These are phyloP conservation scores for Phylloscopus collybita DNA, from an alignment of 2,797 vertebrate species.

Conservation along the genomic window DNA sequence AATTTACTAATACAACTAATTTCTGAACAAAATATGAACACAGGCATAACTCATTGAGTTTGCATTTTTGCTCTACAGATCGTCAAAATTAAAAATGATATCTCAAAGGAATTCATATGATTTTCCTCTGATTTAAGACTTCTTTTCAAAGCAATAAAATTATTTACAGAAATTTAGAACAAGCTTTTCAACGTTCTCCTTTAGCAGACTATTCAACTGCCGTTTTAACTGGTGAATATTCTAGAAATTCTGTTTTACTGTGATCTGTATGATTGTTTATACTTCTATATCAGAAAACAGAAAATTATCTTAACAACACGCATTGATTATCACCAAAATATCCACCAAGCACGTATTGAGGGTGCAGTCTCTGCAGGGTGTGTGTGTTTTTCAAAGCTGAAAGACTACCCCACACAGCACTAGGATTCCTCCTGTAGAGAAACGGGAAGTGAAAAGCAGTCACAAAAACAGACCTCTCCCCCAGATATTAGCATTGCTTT, in stretches of 20 bases:
- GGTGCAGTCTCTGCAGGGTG: background rate
- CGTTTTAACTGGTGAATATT: background rate
- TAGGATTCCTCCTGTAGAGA: background rate
- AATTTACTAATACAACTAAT: background rate
- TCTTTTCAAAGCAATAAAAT: background rate
- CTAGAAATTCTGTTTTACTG: background rate
- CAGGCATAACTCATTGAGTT: background rate
- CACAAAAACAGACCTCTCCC: background rate
- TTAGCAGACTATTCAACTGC: background rate
- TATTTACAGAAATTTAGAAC: background rate
- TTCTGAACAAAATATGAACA: background rate
- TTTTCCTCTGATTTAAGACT: background rate
- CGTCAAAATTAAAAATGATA: background rate
- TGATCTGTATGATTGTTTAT: background rate
- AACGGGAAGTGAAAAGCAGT: background rate
- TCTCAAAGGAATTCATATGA: background rate
- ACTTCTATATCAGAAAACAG: background rate
- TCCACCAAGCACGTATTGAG: background rate
- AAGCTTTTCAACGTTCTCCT: background rate
- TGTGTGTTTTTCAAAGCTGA: background rate
- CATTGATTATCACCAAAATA: background rate
- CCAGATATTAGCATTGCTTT: background rate
- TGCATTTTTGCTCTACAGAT: background rate
- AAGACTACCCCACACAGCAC: background rate
- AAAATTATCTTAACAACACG: background rate